Percentiles rank a stretch among this genome's conserved stretches.
Evolutionary conservation across 2,797 vertebrate species (phyloP).

Genomic region (Zenarchopterus dispar): DNA sequence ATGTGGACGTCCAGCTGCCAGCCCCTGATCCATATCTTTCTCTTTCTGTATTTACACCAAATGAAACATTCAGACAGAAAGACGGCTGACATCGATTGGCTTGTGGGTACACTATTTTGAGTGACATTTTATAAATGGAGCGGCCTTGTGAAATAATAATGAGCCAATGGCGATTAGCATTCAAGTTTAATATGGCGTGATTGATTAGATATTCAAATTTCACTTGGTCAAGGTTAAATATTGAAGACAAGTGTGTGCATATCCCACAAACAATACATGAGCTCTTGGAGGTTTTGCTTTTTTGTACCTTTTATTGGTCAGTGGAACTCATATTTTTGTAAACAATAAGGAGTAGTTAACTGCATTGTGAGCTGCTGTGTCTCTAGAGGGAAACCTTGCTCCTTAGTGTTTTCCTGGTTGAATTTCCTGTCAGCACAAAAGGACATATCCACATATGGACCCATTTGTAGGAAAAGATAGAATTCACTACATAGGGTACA

Average conservation of each 20-base stretch:
- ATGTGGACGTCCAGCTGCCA: slow-evolving; percentile 70
- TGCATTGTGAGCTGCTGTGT: slow-evolving; percentile 8
- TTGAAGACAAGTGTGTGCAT: slow-evolving; percentile 44
- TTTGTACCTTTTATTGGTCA: slow-evolving; percentile 42
- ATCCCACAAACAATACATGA: slow-evolving; percentile 43
- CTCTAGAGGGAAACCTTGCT: slow-evolving; percentile 12
- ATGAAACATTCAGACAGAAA: slow-evolving; percentile 82
- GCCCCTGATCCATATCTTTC: slow-evolving; percentile 78
- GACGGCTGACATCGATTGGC: slow-evolving; percentile 81
- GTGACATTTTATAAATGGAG: slow-evolving; percentile 83
- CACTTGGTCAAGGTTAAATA: slow-evolving; percentile 65
- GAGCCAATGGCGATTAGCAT: slow-evolving; percentile 77
- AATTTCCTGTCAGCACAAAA: slow-evolving; percentile 17
- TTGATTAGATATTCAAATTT: slow-evolving; percentile 79
- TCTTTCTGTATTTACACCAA: slow-evolving; percentile 83
- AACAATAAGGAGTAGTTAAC: slow-evolving; percentile 23
- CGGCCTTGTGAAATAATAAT: slow-evolving; percentile 78
- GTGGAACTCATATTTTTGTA: slow-evolving; percentile 16
- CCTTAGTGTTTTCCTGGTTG: background rate
- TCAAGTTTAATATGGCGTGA: slow-evolving; percentile 72
- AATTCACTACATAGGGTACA: background rate
- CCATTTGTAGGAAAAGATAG: slow-evolving; percentile 2
- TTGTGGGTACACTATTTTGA: slow-evolving; percentile 80
- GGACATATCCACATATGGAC: slow-evolving; percentile 28
- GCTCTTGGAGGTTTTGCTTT: slow-evolving; percentile 30